Evolutionary conservation across 2,888 invertebrate species (phyloP), one percentile per base, ranked within the genome.

Genomic region (Torymus texanus): DNA sequence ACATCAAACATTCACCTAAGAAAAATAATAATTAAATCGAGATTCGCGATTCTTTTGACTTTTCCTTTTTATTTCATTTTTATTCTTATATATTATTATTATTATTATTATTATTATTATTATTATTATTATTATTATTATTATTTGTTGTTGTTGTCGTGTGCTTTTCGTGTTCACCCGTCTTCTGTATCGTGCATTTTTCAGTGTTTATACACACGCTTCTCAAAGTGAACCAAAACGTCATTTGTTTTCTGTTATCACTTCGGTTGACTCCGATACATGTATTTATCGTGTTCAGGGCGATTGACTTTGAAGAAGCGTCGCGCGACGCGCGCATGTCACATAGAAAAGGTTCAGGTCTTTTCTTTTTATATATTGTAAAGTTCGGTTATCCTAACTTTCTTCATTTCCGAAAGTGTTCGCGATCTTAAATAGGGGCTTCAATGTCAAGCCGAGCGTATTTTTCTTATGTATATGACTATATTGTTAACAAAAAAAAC

Each of bases 391-490:
- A 41, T 41, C 41, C 41, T 41, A 41, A 18, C 24, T 14, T 70
- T 13, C 0, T 67, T 78, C n/a, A 18, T 65, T 66, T 66, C 53
- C 58, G 41, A 67, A 41, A 67, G 61, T 66, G 71, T 77, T 76
- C 65, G 77, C 74, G 71, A 65, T 74, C 8, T 75, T 65, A 63
- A 77, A 68, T 55, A 59, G 67, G 58, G 75, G 75, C 81, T 75
- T 61, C 13, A 76, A 10, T 24, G 63, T 70, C 75, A n/a, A 81
- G 78, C 72, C 68, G 16, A 75, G 75, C 75, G 78, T 81, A 81
- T 78, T 79, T 81, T 79, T 81, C 68, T 81, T 78, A 81, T 81
- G 72, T 13, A 61, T 67, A 77, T 71, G 56, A 78, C 5, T 62
- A 80, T 63, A 70, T 81, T 78, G 76, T 81, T 78, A 65, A 76